Evolutionary conservation across 2,888 invertebrate species (phyloP).

Genomic region (Eristalinus aeneus): DNA sequence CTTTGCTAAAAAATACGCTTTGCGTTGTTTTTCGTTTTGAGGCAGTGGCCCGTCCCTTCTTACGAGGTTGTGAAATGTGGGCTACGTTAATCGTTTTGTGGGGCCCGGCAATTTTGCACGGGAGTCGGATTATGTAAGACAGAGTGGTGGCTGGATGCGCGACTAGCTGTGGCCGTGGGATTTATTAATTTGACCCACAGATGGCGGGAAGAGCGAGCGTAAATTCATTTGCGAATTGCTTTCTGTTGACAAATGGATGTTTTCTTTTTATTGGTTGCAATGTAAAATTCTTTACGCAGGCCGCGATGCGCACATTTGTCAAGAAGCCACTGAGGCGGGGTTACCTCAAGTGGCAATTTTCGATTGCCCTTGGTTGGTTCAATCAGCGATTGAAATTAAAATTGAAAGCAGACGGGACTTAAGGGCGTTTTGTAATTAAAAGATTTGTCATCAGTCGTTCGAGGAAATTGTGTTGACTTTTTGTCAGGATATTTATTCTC

Average conservation of each 20-base stretch:
- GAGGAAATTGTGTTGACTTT: background rate
- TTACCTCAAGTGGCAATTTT: background rate
- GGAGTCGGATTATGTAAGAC: constrained; percentile 60
- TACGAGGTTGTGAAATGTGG: constrained; percentile 37
- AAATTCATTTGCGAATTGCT: constrained; percentile 27
- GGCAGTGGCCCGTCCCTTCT: background rate
- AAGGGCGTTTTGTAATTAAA: background rate
- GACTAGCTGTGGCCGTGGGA: constrained; percentile 26
- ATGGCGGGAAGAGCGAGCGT: constrained; percentile 17
- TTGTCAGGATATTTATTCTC: background rate
- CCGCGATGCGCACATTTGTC: background rate
- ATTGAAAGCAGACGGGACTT: background rate
- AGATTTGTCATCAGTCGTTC: background rate
- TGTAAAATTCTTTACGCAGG: background rate
- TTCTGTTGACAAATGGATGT: constrained; percentile 13
- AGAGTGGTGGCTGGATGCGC: constrained; percentile 44
- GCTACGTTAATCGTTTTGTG: constrained; percentile 58
- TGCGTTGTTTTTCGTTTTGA: background rate
- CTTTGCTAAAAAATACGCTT: constrained; percentile 21
- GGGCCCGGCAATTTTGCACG: constrained; percentile 47
- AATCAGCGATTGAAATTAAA: background rate
- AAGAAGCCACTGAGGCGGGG: background rate
- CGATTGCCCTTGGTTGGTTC: background rate
- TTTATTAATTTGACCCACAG: constrained; percentile 63
- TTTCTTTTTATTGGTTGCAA: background rate